These are phyloP conservation scores for Siniperca undulata DNA, from an alignment of 2,797 vertebrate species.

Conservation along the genomic window DNA sequence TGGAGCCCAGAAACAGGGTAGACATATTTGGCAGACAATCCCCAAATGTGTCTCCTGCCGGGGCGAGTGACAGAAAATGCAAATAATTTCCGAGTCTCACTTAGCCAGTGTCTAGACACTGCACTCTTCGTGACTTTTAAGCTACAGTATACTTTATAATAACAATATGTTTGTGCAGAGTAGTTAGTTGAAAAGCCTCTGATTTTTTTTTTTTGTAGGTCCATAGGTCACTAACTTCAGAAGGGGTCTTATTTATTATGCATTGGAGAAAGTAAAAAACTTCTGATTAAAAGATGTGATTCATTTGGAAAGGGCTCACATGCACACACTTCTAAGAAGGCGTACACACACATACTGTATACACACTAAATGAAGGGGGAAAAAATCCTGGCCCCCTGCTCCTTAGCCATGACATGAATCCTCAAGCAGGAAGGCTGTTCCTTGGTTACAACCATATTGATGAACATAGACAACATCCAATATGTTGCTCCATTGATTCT, in stretches of 20 bases:
- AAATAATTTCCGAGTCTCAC: constrained; percentile 52
- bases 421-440: constrained; percentile 44
- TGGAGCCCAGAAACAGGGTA: constrained; percentile 31
- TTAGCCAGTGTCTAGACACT: constrained; percentile 48
- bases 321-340: not conserved
- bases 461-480: constrained; percentile 81
- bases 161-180: constrained; percentile 20
- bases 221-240: constrained; percentile 30
- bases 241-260: constrained; percentile 37
- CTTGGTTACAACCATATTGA: constrained; percentile 70
- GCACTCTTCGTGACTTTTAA: constrained; percentile 55
- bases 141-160: constrained; percentile 31
- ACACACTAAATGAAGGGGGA: not conserved
- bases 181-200: constrained; percentile 19
- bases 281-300: constrained; percentile 32
- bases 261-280: constrained; percentile 26
- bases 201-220: constrained; percentile 15
- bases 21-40: constrained; percentile 46
- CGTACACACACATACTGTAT: not conserved
- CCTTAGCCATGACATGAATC: constrained; percentile 48
- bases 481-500: constrained; percentile 87
- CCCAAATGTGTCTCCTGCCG: constrained; percentile 56
- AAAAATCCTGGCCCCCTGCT: not conserved
- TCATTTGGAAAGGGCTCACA: constrained; percentile 35
- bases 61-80: constrained; percentile 56